Evolutionary conservation across 2,888 invertebrate species (phyloP), one percentile per base, ranked within the genome.

Genomic region (Pandemis heparana): DNA sequence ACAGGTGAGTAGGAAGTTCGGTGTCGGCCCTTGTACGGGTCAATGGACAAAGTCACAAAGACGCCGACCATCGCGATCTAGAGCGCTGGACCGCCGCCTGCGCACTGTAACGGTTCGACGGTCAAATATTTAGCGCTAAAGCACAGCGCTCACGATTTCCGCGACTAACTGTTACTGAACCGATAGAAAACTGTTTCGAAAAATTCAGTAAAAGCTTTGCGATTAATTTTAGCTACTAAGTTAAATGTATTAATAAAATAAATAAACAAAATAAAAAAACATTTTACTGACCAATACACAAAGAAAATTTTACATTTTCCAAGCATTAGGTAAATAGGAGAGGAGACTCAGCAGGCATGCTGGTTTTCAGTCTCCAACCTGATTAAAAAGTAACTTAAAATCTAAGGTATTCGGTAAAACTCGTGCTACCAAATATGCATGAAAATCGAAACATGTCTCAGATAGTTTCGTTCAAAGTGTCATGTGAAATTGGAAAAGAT

Each of bases 21-120:
- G 83, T 84, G 83, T 79, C 83, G 77, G 79, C 80, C 91, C 90
- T 85, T 89, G 87, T 91, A 89, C 83, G 91, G 92, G 92, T 91
- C 91, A 92, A 92, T 89, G 87, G 89, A 89, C 91, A 93, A 92
- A 92, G 89, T 84, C 83, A 85, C 92, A 92, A 74, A 74, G 91
- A 88, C 73, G 79, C 74, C 85, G 80, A 75, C 80, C 81, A 81
- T 82, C 83, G 79, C 75, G 85, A 81, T 80, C 83, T 81, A 83
- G 83, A 85, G 83, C 83, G 77, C 74, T 75, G 67, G 75, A 79
- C 79, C 79, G 51, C 79, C 80, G 79, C 80, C 81, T 78, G 77
- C 77, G 81, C 81, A 79, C 79, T 73, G 79, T 91, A 92, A 91
- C 92, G 90, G 91, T 87, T 81, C 79, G 78, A 76, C 81, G 85